Conservation (phyloP, 2,888 invertebrate species). For the Drosophila falleni region DNA sequence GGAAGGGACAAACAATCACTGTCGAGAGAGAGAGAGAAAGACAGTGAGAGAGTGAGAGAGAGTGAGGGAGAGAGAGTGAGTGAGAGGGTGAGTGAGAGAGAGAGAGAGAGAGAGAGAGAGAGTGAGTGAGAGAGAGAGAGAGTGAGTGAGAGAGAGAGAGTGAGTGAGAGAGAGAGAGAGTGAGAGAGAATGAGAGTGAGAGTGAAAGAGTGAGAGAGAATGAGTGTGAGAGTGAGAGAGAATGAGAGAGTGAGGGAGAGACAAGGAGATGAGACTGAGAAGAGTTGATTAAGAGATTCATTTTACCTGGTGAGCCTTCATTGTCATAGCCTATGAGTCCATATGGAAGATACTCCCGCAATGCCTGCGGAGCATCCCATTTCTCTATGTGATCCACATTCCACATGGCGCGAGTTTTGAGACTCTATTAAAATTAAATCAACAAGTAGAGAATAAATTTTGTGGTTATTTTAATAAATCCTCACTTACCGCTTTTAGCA, state of each 20-base stretch:
- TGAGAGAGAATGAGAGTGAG: too few relatives aligned
- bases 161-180: too few relatives aligned
- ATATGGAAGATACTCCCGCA: conserved; percentile 91
- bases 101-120: conserved; percentile 6
- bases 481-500: conserved; percentile 92
- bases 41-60: conserved; percentile 15
- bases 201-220: too few relatives aligned
- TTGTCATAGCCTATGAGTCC: conserved; percentile 93
- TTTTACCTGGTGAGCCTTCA: conserved; percentile 90
- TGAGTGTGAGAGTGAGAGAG: conserved; percentile 14
- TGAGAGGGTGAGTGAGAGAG: conserved; percentile 14
- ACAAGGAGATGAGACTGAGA: too few relatives aligned
- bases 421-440: conserved; percentile 54
- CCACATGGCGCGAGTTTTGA: conserved; percentile 87
- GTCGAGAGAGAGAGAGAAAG: conserved; percentile 56
- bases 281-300: neutral
- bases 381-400: conserved; percentile 89
- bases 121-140: conserved; percentile 20
- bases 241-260: too few relatives aligned
- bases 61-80: conserved; percentile 13
- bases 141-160: conserved; percentile 10
- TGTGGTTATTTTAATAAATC: neutral
- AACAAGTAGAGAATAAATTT: neutral
- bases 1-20: conserved; percentile 93
- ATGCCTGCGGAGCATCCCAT: conserved; percentile 90